phyloP scores from a whole-genome alignment of 2,888 invertebrate genomes.

The Leptinotarsa tumamoca region DNA sequence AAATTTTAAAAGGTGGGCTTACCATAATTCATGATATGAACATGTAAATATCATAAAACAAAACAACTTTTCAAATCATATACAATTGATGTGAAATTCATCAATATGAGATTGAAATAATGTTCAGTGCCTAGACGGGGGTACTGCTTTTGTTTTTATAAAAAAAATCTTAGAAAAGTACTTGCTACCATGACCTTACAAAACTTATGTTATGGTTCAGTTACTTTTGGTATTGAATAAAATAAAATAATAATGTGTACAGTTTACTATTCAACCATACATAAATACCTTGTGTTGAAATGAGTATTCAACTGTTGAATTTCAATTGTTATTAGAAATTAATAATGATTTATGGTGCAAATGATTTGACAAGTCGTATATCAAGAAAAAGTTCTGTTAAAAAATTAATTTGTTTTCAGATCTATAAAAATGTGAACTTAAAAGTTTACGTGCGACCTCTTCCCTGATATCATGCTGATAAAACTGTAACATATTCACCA shows the following conservation, averaged over 20 bases:
- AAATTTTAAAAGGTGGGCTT: constrained; percentile 19
- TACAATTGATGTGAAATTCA: neutral
- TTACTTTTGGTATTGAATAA: neutral
- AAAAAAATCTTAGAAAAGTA: too few relatives aligned
- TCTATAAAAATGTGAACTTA: neutral
- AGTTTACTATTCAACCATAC: neutral
- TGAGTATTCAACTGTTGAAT: neutral
- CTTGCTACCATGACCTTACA: too few relatives aligned
- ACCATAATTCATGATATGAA: constrained; percentile 11
- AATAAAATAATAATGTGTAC: neutral
- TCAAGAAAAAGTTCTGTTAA: constrained; percentile 9
- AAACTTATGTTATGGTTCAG: too few relatives aligned
- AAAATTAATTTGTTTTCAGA: neutral
- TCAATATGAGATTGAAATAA: too few relatives aligned
- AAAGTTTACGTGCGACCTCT: constrained; percentile 21
- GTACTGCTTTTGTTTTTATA: too few relatives aligned
- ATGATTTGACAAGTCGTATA: constrained; percentile 18
- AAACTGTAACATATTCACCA: constrained; percentile 29
- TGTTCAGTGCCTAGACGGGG: too few relatives aligned
- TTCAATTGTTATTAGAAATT: neutral
- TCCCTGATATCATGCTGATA: constrained; percentile 31
- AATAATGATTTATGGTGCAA: neutral
- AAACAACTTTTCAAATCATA: constrained; percentile 15
- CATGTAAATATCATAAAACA: constrained; percentile 11
- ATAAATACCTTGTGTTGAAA: neutral